A percentile compares a stretch with the other conserved stretches of the same genome.
These are phyloP conservation scores for Stomatorhinus walkeri DNA, from an alignment of 2,797 vertebrate genomes.

Conservation along the genomic window DNA sequence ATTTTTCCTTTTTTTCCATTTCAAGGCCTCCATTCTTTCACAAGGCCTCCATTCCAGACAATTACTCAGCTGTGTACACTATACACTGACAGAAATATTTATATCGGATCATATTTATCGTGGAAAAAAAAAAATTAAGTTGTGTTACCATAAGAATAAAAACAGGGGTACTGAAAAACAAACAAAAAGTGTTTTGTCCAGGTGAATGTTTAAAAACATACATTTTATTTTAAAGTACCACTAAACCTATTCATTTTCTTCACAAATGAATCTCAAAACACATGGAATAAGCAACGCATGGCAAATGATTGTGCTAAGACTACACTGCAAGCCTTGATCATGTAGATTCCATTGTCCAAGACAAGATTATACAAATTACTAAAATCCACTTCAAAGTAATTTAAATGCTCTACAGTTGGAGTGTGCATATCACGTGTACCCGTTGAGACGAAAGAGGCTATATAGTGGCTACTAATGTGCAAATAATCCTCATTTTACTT, in stretches of 20 bases:
- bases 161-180: neutral
- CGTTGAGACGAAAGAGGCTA: neutral
- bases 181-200: neutral
- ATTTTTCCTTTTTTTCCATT: neutral
- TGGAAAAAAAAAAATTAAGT: neutral
- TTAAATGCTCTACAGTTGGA: neutral
- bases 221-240: neutral
- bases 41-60: neutral
- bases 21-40: neutral
- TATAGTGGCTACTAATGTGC: neutral
- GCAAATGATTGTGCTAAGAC: neutral
- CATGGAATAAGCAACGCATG: neutral
- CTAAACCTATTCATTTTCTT: neutral
- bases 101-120: neutral
- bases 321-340: neutral
- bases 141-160: neutral
- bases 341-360: neutral
- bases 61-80: neutral
- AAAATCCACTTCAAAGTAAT: neutral
- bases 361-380: neutral
- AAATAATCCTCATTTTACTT: slow-evolving; percentile 4
- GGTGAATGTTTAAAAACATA: neutral
- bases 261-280: neutral
- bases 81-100: neutral
- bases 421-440: neutral